These are phyloP conservation scores for Zapus hudsonius DNA, from an alignment of 2,113 vertebrate genomes.

Conservation along the genomic window DNA sequence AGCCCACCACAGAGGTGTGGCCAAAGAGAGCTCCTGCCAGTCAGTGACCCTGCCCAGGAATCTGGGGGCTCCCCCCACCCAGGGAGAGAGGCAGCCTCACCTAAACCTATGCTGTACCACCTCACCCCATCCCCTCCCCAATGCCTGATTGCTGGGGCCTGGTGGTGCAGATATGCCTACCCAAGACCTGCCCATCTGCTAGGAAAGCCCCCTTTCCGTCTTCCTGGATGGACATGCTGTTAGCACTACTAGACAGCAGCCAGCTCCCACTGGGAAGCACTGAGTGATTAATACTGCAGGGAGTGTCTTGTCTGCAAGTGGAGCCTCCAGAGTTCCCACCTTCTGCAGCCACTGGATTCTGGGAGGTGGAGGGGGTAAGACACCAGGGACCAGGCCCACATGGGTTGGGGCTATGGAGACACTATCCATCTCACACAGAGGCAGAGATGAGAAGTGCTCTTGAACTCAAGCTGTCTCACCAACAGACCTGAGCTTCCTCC, in stretches of 20 bases:
- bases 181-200: background rate
- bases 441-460: background rate
- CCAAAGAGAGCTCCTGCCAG: background rate
- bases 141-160: background rate
- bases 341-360: background rate
- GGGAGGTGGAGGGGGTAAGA: background rate
- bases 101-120: background rate
- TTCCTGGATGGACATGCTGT: background rate
- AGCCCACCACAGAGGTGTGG: background rate
- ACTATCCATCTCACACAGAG: background rate
- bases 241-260: fast-evolving
- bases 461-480: background rate
- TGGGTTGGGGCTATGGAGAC: background rate
- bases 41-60: background rate
- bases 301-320: background rate
- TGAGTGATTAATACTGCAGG: fast-evolving
- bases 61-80: fast-evolving
- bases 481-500: fast-evolving
- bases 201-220: background rate
- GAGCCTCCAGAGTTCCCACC: background rate
- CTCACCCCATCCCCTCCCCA: background rate
- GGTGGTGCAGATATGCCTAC: background rate
- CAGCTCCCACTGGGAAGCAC: fast-evolving
- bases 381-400: background rate
- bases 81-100: background rate